Conservation (phyloP, 2,797 vertebrate species). For the Gambusia yucatana region DNA sequence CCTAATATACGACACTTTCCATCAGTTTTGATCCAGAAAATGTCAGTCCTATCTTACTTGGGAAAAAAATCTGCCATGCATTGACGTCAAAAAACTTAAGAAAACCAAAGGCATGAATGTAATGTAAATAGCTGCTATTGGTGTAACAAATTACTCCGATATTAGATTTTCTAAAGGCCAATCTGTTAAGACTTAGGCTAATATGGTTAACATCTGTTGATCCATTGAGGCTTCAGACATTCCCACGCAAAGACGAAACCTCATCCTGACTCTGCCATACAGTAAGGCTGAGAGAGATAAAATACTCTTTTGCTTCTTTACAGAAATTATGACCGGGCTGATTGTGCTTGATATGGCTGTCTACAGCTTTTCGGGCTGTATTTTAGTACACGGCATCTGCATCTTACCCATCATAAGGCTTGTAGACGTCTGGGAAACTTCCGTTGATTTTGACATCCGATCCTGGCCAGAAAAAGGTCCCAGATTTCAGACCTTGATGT, state of each 20-base stretch:
- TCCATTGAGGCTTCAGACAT: not conserved
- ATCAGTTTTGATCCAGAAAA: not conserved
- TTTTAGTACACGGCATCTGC: not conserved
- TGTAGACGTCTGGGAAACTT: slow-evolving; percentile 75
- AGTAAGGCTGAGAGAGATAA: not conserved
- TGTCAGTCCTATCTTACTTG: not conserved
- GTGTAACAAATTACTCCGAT: no score
- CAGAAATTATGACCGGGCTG: not conserved
- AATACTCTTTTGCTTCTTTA: not conserved
- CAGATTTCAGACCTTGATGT: slow-evolving; percentile 78
- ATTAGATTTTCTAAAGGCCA: not conserved
- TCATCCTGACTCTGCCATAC: not conserved
- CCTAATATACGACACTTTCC: not conserved
- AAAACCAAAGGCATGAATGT: not conserved
- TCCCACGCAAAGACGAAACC: not conserved
- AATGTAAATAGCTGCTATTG: not conserved
- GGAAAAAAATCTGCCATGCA: not conserved
- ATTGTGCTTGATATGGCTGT: not conserved
- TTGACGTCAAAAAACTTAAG: not conserved
- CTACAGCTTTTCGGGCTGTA: not conserved
- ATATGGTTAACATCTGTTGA: not conserved
- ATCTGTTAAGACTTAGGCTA: not conserved
- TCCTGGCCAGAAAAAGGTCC: slow-evolving; percentile 85
- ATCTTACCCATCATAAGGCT: slow-evolving; percentile 72
- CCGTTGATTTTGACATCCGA: slow-evolving; percentile 83